Percentiles rank a stretch among this genome's conserved stretches.
Conservation (phyloP, 2,888 invertebrate genomes). For the Cephus runcator region DNA sequence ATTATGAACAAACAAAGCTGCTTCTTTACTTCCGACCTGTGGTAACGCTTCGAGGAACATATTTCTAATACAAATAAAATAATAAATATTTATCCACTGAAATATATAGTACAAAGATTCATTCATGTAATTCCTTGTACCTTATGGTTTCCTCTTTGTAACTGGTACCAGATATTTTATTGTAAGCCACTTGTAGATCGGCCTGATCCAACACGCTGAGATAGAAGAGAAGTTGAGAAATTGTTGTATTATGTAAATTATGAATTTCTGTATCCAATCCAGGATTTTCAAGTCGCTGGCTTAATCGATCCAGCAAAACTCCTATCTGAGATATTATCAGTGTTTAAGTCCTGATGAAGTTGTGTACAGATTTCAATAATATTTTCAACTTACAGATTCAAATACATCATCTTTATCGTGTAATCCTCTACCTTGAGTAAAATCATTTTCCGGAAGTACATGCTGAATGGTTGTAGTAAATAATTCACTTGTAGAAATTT, state of each 20-base stretch:
- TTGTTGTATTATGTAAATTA: slow-evolving; percentile 64
- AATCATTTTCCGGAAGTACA: slow-evolving; percentile 53
- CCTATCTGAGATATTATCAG: slow-evolving; percentile 44
- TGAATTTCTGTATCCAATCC: slow-evolving; percentile 55
- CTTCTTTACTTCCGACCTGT: slow-evolving; percentile 74
- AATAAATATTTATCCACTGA: not conserved
- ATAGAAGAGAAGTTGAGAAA: slow-evolving; percentile 62
- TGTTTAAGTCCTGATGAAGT: not conserved
- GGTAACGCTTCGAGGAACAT: slow-evolving; percentile 79
- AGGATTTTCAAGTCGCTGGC: slow-evolving; percentile 58
- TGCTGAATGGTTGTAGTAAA: slow-evolving; percentile 45
- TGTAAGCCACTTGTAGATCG: slow-evolving; percentile 59
- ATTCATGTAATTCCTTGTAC: slow-evolving; percentile 37
- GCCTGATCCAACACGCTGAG: slow-evolving; percentile 60
- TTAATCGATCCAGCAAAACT: slow-evolving; percentile 54
- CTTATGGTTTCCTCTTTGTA: slow-evolving; percentile 78
- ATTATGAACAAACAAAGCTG: slow-evolving; percentile 74
- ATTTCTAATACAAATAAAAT: slow-evolving; percentile 65
- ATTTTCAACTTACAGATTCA: slow-evolving; percentile 44
- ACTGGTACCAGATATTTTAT: slow-evolving; percentile 72
- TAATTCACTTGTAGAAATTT: slow-evolving; percentile 38
- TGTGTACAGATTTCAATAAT: not conserved
- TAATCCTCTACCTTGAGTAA: slow-evolving; percentile 54
- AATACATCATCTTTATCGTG: slow-evolving; percentile 49
- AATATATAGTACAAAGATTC: not conserved